Percentiles rank a stretch among this genome's conserved stretches.
Conservation (phyloP, 1,140 invertebrate genomes). For the Bathynomus jamesi region DNA sequence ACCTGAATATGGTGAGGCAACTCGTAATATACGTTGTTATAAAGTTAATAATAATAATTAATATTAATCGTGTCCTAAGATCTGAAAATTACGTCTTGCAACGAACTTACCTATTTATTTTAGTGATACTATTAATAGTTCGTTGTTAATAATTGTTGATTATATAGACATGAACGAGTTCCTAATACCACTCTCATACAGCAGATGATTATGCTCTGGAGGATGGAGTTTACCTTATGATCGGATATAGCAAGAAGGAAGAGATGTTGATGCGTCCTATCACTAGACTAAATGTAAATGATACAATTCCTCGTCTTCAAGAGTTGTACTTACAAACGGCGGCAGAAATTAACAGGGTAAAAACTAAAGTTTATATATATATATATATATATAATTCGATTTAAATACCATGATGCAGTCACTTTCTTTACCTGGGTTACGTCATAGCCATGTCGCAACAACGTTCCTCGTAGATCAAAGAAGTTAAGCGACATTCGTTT, state of each 20-base stretch:
- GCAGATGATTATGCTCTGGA: constrained; percentile 66
- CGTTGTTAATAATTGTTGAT: no score
- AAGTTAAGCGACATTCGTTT: no score
- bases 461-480: no score
- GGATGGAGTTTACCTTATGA: constrained; percentile 72
- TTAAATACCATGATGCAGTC: background rate
- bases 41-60: no score
- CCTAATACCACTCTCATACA: no score
- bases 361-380: background rate
- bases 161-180: background rate
- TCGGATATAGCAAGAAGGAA: constrained; percentile 78
- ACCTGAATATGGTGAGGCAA: constrained; percentile 58
- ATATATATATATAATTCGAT: background rate
- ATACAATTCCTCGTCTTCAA: constrained; percentile 68
- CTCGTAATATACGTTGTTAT: no score
- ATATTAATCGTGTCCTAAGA: no score
- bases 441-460: no score
- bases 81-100: no score
- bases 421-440: no score
- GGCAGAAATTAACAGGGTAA: constrained; percentile 18
- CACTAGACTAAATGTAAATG: constrained; percentile 63
- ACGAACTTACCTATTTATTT: no score
- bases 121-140: no score
- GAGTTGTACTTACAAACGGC: constrained; percentile 51
- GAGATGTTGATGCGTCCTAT: constrained; percentile 61